phyloP scores from a whole-genome alignment of 1,140 invertebrate species.

The Drosophila micromelanica region DNA sequence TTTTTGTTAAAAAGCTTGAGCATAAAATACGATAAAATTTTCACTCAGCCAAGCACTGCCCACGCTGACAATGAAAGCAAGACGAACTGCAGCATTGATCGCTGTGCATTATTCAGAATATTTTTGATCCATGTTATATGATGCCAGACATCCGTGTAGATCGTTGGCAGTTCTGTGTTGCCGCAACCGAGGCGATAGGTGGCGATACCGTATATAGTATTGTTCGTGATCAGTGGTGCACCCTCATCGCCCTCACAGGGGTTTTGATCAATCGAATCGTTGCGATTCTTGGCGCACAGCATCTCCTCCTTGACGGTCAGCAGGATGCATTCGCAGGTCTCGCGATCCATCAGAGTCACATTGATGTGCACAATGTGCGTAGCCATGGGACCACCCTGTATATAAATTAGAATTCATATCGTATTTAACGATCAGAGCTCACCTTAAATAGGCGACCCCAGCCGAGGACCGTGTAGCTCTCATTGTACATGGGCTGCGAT shows the following conservation, averaged over 20 bases:
- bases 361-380: background rate
- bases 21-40: background rate
- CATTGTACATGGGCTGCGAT: background rate
- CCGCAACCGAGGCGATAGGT: background rate
- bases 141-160: conserved; percentile 1
- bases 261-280: background rate
- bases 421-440: background rate
- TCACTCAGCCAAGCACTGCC: background rate
- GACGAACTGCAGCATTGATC: background rate
- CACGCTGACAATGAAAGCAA: background rate
- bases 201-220: background rate
- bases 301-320: background rate
- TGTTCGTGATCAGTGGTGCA: background rate
- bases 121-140: background rate
- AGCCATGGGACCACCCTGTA: conserved; percentile 1
- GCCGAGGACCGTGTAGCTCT: background rate
- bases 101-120: background rate
- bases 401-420: background rate
- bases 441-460: background rate
- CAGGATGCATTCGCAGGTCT: background rate
- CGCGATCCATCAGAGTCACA: background rate
- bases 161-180: background rate
- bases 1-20: background rate
- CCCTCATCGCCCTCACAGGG: conserved; percentile 1
- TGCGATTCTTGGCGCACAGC: background rate